Evolutionary conservation across 2,888 invertebrate species (phyloP), one percentile per base, ranked within the genome.

Genomic region (Entomobrya multifasciata): DNA sequence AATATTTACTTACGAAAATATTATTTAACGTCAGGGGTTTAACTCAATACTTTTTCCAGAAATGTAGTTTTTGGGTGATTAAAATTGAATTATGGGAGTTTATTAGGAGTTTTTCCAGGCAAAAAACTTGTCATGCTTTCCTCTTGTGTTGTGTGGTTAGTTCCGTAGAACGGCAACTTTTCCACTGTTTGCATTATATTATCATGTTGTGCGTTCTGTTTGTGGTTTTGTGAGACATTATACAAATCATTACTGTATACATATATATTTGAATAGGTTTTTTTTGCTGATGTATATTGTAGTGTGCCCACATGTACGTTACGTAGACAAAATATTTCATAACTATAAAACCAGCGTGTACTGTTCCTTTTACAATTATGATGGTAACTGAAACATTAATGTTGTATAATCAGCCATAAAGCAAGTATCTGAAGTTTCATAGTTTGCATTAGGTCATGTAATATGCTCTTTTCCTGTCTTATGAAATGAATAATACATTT

Each of bases 1-100:
- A n/a, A n/a, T n/a, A n/a, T n/a, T n/a, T n/a, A n/a, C n/a, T n/a
- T n/a, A n/a, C n/a, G n/a, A n/a, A n/a, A n/a, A n/a, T n/a, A n/a
- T n/a, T n/a, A n/a, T 65, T 70, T 22, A 70, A 70, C 25, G 17
- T 0, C 20, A n/a, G n/a, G 41, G 36, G n/a, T 6, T 52, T 74
- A 49, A 25, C 55, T 27, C 74, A n/a, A 36, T 60, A 60, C 65
- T 25, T 70, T 70, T 70, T 70, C 70, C 70, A 25, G n/a, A 57
- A 47, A 55, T 67, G 22, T 47, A 70, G 47, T 70, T 70, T 60
- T 85, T 70, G 17, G 85, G 78, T 27, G 85, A 85, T 85, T 85
- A 85, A 78, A 85, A 85, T 78, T 85, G 85, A 85, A 85, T 85
- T 85, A 85, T 85, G 85, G 72, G 85, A 85, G 76, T 76, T 81